Conservation (phyloP, 2,888 invertebrate genomes). For the Mythimna ferrago region DNA sequence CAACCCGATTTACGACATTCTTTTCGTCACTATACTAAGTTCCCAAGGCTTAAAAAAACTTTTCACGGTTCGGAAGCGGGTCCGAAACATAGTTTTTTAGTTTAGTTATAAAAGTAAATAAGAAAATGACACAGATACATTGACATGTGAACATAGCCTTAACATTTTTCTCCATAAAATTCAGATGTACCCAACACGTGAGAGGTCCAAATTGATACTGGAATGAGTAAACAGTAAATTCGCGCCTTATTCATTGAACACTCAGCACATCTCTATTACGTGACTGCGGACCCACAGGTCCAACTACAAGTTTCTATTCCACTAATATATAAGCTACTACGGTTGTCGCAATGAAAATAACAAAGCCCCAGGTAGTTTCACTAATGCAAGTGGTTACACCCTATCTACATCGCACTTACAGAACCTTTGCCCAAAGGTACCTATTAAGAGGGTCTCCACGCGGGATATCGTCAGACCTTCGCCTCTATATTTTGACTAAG, state of each 20-base stretch:
- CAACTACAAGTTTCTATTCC: conserved; percentile 68
- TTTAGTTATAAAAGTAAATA: no score
- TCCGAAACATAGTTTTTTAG: no score
- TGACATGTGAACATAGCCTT: no score
- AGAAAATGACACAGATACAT: no score
- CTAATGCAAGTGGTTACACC: conserved; percentile 90
- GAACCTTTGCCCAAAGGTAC: conserved; percentile 80
- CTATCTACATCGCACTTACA: conserved; percentile 88
- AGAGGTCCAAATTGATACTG: no score
- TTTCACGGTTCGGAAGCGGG: no score
- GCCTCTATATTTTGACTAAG: conserved; percentile 83
- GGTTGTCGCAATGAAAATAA: conserved; percentile 89
- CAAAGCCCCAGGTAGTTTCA: conserved; percentile 89
- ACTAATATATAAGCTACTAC: conserved; percentile 70
- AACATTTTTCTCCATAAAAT: no score
- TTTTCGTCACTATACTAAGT: no score
- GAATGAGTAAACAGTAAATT: background rate
- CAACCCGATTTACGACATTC: no score
- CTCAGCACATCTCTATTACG: conserved; percentile 53
- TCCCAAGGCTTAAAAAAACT: no score
- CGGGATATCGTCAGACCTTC: conserved; percentile 81
- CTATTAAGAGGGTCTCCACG: conserved; percentile 87
- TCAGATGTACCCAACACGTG: no score
- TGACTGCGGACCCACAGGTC: conserved; percentile 50
- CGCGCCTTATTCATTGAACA: conserved; percentile 37